A percentile compares a stretch with the other conserved stretches of the same genome.
Conservation (phyloP, 2,797 vertebrate genomes). For the Astyanax mexicanus region DNA sequence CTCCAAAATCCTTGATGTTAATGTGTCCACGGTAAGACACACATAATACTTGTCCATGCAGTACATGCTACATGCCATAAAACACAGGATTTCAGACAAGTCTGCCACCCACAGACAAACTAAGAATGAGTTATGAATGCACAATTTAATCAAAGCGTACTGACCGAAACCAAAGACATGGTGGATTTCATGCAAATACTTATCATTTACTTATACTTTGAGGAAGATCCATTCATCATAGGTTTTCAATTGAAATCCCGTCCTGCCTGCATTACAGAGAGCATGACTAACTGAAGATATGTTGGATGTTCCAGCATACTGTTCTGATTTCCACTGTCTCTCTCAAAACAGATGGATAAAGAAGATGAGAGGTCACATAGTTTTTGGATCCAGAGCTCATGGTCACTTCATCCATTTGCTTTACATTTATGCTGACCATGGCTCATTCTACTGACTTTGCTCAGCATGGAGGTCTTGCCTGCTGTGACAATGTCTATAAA, state of each 20-base stretch:
- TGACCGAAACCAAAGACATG: constrained; percentile 5
- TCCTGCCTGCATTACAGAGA: not conserved
- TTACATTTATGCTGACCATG: constrained; percentile 42
- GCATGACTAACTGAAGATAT: constrained; percentile 22
- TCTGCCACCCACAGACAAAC: not conserved
- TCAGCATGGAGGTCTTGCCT: constrained; percentile 69
- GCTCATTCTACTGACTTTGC: constrained; percentile 56
- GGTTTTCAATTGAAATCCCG: not conserved
- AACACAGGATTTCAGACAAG: not conserved
- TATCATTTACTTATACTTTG: not conserved
- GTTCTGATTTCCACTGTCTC: constrained; percentile 7
- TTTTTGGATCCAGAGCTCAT: not conserved
- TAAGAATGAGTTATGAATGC: not conserved
- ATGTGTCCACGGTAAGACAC: too few species aligned
- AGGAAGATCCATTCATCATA: not conserved
- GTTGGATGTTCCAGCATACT: not conserved
- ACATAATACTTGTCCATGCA: too few species aligned
- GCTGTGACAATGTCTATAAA: constrained; percentile 70
- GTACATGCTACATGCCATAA: not conserved
- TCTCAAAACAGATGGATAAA: constrained; percentile 2
- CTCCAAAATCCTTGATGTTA: too few species aligned
- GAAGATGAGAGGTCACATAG: not conserved
- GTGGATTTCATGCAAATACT: constrained; percentile 21
- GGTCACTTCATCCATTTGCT: not conserved
- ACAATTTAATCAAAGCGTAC: not conserved